These are phyloP conservation scores for Xiphorhynchus elegans DNA, from an alignment of 2,113 vertebrate genomes.

Conservation along the genomic window DNA sequence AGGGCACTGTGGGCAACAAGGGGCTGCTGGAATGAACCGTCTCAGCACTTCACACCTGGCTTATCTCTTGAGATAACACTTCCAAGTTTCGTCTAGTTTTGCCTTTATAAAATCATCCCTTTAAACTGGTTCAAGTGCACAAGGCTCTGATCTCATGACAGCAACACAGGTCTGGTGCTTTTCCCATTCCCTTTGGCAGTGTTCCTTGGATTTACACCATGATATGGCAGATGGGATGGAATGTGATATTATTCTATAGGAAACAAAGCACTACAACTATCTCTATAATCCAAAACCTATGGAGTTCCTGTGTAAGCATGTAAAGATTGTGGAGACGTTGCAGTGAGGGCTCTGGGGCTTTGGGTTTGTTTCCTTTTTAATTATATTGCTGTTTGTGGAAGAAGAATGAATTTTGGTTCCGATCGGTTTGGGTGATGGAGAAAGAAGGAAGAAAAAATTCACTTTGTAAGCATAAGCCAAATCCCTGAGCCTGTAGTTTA, in stretches of 20 bases:
- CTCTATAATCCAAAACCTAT: neutral
- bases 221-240: neutral
- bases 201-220: neutral
- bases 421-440: neutral
- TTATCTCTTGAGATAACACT: neutral
- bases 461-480: neutral
- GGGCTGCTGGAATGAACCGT: neutral
- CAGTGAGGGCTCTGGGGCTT: neutral
- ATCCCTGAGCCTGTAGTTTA: neutral
- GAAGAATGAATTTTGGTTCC: neutral
- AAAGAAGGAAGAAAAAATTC: neutral
- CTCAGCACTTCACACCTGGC: too few relatives aligned
- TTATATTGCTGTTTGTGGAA: neutral
- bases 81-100: neutral
- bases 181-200: neutral
- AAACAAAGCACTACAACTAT: neutral
- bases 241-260: accelerated
- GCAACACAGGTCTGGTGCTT: neutral
- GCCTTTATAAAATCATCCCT: neutral
- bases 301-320: neutral
- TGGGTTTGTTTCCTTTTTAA: neutral
- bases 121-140: neutral
- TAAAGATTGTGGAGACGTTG: neutral
- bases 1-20: too few relatives aligned
- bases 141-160: neutral